These are phyloP conservation scores for Holacanthus passer DNA, from an alignment of 2,113 vertebrate species.

Conservation along the genomic window DNA sequence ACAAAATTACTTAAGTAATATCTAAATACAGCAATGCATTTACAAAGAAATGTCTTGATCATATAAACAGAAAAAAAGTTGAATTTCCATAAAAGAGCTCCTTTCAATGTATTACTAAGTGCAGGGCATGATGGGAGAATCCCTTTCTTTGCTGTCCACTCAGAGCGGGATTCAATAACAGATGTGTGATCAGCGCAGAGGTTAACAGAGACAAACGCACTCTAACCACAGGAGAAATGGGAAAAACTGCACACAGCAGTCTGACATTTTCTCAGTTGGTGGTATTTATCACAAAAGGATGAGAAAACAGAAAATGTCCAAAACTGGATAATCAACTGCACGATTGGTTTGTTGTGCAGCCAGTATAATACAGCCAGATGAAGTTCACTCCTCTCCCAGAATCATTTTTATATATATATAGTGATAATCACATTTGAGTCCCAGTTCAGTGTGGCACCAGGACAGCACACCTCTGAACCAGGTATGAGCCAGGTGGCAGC, in stretches of 20 bases:
- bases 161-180: constrained; percentile 6
- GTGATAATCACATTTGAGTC: background rate
- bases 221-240: too few relatives aligned
- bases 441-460: background rate
- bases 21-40: background rate
- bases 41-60: background rate
- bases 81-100: background rate
- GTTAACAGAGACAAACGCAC: constrained; percentile 35
- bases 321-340: constrained; percentile 13
- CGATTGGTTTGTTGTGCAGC: background rate
- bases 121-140: constrained; percentile 32
- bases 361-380: background rate
- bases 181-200: constrained; percentile 32
- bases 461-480: background rate
- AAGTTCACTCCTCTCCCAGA: background rate
- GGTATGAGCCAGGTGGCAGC: background rate
- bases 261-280: constrained; percentile 14
- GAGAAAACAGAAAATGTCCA: constrained; percentile 26
- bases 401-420: background rate
- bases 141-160: background rate
- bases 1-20: background rate
- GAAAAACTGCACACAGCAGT: background rate
- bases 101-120: background rate
- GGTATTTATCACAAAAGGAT: background rate
- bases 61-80: background rate